A percentile compares a stretch with the other conserved stretches of the same genome.
These are phyloP conservation scores for Malurus cyaneus DNA, from an alignment of 2,113 vertebrate species.

Conservation along the genomic window DNA sequence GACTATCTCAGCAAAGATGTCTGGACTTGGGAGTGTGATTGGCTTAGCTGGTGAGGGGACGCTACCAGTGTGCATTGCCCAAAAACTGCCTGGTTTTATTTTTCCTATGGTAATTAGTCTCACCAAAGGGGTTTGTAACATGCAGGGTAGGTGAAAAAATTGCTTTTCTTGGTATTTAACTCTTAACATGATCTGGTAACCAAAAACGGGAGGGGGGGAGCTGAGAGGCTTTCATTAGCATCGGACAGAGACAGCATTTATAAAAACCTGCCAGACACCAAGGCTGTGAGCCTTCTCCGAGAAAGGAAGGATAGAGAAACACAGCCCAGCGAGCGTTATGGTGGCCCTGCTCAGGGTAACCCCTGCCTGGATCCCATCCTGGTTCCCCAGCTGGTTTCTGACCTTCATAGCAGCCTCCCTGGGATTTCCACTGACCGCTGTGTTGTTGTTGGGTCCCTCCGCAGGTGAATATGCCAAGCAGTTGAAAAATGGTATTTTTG, in stretches of 20 bases:
- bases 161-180: neutral
- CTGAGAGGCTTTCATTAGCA: slow-evolving; percentile 48
- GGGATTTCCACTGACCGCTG: neutral
- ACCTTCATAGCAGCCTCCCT: neutral
- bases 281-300: slow-evolving; percentile 3
- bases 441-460: neutral
- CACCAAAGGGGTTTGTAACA: neutral
- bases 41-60: slow-evolving; percentile 34
- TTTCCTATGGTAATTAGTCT: neutral
- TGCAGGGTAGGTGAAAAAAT: neutral
- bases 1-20: slow-evolving; percentile 48
- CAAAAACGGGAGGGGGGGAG: neutral
- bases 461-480: neutral
- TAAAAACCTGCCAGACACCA: slow-evolving; percentile 59
- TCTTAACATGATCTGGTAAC: neutral
- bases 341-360: neutral
- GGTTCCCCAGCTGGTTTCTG: neutral
- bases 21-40: slow-evolving; percentile 22
- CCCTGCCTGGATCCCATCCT: neutral
- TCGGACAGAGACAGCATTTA: slow-evolving; percentile 55
- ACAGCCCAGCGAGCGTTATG: neutral
- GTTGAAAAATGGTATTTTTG: neutral
- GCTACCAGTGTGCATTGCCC: neutral
- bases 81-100: neutral
- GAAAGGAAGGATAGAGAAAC: slow-evolving; percentile 41